phyloP scores from a whole-genome alignment of 92 coral and sea anemone genomes.

The Plumapathes pennacea region DNA sequence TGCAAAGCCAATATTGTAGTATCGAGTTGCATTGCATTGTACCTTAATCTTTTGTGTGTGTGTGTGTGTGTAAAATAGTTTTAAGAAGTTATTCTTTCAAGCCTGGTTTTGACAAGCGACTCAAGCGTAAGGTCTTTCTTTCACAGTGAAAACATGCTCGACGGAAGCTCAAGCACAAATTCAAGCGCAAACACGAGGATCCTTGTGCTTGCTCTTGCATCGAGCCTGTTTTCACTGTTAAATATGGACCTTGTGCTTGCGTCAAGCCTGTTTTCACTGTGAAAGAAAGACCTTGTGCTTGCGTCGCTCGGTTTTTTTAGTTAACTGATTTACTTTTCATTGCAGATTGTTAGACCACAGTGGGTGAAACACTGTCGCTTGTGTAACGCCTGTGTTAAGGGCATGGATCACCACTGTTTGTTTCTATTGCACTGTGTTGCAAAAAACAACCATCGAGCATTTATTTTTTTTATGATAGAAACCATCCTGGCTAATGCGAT shows the following conservation, averaged over 20 bases:
- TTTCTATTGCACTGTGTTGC: conserved; percentile 90
- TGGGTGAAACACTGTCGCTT: conserved; percentile 85
- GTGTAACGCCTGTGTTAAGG: conserved; percentile 69
- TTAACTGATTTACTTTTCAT: conserved; percentile 8
- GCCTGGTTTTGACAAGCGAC: no score
- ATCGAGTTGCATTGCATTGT: no score
- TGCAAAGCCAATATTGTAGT: no score
- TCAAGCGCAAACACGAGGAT: background rate
- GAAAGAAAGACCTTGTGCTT: background rate
- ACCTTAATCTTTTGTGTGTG: no score
- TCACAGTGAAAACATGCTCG: no score
- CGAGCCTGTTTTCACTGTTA: background rate
- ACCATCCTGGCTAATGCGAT: conserved; percentile 64
- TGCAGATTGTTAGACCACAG: conserved; percentile 73
- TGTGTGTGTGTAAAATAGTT: no score
- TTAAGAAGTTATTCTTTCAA: no score
- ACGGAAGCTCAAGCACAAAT: background rate
- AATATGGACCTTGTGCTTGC: background rate
- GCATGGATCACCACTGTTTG: conserved; percentile 93
- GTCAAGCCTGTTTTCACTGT: background rate
- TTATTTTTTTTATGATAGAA: conserved; percentile 59
- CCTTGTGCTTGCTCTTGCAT: background rate
- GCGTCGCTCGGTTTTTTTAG: background rate
- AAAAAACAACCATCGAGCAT: conserved; percentile 79
- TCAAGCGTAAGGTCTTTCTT: no score